Percentiles rank a stretch among this genome's conserved stretches.
phyloP scores from a whole-genome alignment of 2,113 vertebrate species.

The Mugil cephalus region DNA sequence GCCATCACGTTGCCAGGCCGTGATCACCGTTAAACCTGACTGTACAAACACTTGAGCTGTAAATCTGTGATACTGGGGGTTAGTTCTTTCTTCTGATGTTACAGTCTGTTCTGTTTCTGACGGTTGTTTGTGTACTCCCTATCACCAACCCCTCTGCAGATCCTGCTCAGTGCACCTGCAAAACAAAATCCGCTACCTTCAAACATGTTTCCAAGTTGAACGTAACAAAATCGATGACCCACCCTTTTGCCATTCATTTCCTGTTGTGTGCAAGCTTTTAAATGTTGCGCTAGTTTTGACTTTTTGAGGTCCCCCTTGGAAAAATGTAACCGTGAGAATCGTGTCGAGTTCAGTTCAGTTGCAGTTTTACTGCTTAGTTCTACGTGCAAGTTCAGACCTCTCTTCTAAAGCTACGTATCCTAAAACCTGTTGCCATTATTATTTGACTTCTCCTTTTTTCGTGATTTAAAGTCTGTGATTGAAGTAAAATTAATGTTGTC shows the following conservation, averaged over 20 bases:
- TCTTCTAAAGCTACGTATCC: not conserved
- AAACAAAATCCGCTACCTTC: conserved; percentile 32
- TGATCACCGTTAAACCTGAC: not conserved
- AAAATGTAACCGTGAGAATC: not conserved
- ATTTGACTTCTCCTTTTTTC: not conserved
- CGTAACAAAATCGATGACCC: not conserved
- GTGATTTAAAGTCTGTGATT: too few species aligned
- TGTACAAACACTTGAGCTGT: not conserved
- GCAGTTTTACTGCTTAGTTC: too few species aligned
- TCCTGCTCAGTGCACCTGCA: conserved; percentile 20
- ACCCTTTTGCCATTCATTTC: not conserved
- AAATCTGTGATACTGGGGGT: conserved; percentile 3
- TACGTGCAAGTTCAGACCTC: not conserved
- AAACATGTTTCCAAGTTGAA: conserved; percentile 13
- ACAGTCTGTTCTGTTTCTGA: conserved; percentile 2
- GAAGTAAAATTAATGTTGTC: too few species aligned
- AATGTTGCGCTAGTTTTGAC: not conserved
- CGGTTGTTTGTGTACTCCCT: not conserved
- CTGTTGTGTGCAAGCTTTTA: not conserved
- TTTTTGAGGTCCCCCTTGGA: too few species aligned
- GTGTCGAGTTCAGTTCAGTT: not conserved
- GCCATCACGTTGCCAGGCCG: not conserved
- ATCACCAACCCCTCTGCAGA: not conserved
- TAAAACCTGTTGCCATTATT: not conserved
- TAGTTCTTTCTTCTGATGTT: conserved; percentile 7